Conservation (phyloP, 2,797 vertebrate genomes). For the Potorous gilbertii region DNA sequence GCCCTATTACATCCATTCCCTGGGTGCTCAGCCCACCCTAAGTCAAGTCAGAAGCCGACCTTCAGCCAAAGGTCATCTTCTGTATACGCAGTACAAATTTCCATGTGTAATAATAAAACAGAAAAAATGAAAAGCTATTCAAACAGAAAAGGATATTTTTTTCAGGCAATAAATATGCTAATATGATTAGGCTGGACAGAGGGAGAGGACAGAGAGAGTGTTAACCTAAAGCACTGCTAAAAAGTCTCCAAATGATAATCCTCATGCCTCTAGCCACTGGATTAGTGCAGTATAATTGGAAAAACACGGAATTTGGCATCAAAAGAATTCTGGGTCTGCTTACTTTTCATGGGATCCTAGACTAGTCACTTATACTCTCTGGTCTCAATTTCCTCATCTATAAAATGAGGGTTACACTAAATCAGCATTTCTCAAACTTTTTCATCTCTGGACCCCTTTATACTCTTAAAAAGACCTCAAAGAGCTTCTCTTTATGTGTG, state of each 20-base stretch:
- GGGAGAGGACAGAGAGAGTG: not conserved
- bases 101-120: conserved; percentile 13
- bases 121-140: conserved; percentile 20
- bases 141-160: not conserved
- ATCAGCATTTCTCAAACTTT: not conserved
- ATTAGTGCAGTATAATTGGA: not conserved
- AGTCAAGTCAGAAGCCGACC: not conserved
- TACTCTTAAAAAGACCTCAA: not conserved
- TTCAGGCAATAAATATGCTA: not conserved
- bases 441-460: not conserved
- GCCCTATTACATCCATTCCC: conserved; percentile 34
- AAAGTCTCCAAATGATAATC: not conserved
- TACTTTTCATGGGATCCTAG: not conserved
- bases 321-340: not conserved
- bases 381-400: not conserved
- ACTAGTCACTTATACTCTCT: not conserved
- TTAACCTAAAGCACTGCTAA: not conserved
- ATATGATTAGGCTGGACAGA: not conserved
- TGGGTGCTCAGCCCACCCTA: not conserved
- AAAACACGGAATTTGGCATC: not conserved
- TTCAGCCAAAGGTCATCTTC: not conserved
- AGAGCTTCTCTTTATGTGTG: not conserved
- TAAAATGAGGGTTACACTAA: not conserved
- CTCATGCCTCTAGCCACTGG: not conserved
- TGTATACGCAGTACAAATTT: conserved; percentile 8